Conservation (phyloP, 2,797 vertebrate genomes). For the Sarcoramphus papa region DNA sequence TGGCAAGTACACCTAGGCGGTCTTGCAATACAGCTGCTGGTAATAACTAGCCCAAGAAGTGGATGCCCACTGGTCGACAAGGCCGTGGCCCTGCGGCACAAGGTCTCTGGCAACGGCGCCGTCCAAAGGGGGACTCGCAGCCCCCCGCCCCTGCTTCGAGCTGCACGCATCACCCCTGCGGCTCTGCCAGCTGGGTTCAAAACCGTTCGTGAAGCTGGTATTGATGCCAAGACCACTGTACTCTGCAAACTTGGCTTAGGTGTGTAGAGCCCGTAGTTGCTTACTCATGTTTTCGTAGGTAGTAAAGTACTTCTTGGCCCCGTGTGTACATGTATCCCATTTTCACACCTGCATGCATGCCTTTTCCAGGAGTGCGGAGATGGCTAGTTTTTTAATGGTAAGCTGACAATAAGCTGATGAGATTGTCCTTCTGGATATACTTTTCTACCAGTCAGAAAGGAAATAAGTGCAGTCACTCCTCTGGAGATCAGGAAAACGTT, state of each 20-base stretch:
- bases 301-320: background rate
- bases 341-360: background rate
- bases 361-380: background rate
- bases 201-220: background rate
- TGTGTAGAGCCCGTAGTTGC: rapidly evolving
- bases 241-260: background rate
- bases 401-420: background rate
- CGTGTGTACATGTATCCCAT: background rate
- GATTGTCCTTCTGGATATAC: background rate
- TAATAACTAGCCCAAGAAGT: background rate
- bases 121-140: rapidly evolving
- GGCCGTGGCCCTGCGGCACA: background rate
- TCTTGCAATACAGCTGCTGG: background rate
- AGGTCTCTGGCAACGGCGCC: background rate
- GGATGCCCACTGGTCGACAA: background rate
- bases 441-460: background rate
- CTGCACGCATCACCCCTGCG: rapidly evolving
- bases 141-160: background rate
- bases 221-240: background rate
- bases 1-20: background rate
- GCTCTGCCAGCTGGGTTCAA: background rate
- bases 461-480: background rate
- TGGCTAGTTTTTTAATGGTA: background rate
- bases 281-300: background rate
- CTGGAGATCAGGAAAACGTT: background rate